Evolutionary conservation across 2,797 vertebrate genomes (phyloP).

Genomic region (Rallus crepitans): DNA sequence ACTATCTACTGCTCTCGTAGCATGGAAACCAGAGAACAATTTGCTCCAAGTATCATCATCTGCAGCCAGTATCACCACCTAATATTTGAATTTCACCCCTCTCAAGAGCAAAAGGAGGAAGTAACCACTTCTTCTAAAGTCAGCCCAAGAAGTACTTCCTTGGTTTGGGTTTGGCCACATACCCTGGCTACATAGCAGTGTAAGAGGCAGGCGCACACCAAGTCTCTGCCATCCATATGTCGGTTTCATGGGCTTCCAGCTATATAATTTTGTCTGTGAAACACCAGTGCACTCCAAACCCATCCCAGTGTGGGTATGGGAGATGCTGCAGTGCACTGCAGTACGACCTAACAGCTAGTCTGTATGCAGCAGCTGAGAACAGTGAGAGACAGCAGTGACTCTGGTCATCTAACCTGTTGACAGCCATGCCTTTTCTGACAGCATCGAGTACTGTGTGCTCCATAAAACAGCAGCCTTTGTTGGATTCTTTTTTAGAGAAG

Average conservation of each 20-base stretch:
- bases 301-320: no score
- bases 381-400: background rate
- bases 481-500: background rate
- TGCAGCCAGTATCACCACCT: background rate
- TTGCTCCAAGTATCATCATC: background rate
- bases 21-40: background rate
- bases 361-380: background rate
- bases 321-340: background rate
- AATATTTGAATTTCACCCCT: background rate
- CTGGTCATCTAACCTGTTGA: background rate
- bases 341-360: background rate
- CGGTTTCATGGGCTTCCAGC: background rate
- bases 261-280: accelerated
- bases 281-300: background rate
- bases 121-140: background rate
- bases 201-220: background rate
- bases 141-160: background rate
- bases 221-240: background rate
- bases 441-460: background rate
- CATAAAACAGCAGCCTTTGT: background rate
- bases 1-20: background rate
- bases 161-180: background rate
- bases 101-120: background rate
- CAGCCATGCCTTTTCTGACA: background rate
- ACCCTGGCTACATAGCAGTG: background rate